Percentiles rank a stretch among this genome's conserved stretches.
These are phyloP conservation scores for Rhea americana DNA, from an alignment of 2,113 vertebrate genomes.

Conservation along the genomic window DNA sequence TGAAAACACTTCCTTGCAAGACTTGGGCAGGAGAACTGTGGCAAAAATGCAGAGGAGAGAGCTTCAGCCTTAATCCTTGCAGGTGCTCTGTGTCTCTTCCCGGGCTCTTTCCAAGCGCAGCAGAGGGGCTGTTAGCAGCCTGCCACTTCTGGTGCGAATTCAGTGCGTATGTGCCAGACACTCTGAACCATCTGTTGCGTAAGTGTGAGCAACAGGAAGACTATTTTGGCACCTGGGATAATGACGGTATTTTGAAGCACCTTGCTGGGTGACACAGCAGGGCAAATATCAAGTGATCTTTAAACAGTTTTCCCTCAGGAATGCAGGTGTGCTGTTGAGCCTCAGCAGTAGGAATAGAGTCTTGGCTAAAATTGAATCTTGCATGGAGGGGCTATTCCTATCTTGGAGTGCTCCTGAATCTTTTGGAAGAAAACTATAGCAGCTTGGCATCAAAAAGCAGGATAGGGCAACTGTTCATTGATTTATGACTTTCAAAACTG, in stretches of 20 bases:
- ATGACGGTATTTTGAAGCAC: background rate
- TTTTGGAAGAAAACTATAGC: background rate
- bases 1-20: background rate
- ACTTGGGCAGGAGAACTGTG: background rate
- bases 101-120: background rate
- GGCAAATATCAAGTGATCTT: background rate
- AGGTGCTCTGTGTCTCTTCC: conserved; percentile 6
- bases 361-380: background rate
- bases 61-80: conserved; percentile 31
- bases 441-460: background rate
- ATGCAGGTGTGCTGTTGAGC: background rate
- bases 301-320: background rate
- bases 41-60: background rate
- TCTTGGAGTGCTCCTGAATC: background rate
- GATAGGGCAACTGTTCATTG: background rate
- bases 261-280: background rate
- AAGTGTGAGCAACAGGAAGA: background rate
- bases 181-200: conserved; percentile 40
- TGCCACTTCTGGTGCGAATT: background rate
- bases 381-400: background rate
- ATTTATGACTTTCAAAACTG: no score
- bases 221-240: background rate
- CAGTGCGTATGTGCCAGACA: background rate
- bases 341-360: background rate
- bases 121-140: conserved; percentile 28